These are phyloP conservation scores for Ivindomyrus marchei DNA, from an alignment of 2,113 vertebrate genomes.

Conservation along the genomic window DNA sequence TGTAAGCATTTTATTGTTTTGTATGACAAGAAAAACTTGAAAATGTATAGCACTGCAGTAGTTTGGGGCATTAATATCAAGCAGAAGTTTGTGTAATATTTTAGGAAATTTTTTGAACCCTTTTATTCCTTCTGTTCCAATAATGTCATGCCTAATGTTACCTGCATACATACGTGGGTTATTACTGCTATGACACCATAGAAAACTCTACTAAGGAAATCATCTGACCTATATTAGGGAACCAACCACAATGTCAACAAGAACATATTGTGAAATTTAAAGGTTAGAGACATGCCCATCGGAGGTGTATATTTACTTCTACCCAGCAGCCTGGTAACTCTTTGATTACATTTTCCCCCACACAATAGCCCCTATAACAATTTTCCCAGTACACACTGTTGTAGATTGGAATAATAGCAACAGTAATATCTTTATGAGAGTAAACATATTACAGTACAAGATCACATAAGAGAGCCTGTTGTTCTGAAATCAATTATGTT, in stretches of 20 bases:
- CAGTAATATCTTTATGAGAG: neutral
- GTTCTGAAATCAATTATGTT: neutral
- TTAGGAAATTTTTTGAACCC: neutral
- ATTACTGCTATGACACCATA: neutral
- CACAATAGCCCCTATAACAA: neutral
- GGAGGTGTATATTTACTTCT: neutral
- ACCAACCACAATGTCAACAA: neutral
- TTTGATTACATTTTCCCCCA: neutral
- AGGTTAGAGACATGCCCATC: neutral
- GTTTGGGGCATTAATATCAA: neutral
- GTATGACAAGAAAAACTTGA: neutral
- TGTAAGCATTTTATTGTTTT: neutral
- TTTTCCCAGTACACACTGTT: neutral
- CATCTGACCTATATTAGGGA: neutral
- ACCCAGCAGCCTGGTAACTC: neutral
- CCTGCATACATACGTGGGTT: neutral
- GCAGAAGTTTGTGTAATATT: neutral
- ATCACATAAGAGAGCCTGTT: neutral
- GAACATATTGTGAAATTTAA: neutral
- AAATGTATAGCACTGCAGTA: neutral
- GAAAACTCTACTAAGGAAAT: neutral
- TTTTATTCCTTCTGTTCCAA: neutral
- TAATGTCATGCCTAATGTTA: neutral
- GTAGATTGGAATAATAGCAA: neutral
- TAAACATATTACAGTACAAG: neutral